Conservation (phyloP, 2,113 vertebrate species). For the Vidua chalybeata region DNA sequence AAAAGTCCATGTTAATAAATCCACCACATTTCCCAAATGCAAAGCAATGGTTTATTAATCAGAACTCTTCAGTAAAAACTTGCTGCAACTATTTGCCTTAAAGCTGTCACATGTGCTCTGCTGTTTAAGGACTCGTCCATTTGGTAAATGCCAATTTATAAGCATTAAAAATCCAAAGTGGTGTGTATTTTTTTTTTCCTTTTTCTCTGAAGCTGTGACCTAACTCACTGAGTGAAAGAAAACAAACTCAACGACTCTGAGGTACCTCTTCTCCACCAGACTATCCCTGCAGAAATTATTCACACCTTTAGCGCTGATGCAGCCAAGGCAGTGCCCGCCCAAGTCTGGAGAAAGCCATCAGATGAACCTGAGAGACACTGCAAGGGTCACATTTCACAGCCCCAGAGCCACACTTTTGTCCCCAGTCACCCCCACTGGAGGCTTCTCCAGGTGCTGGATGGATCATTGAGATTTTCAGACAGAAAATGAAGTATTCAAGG, state of each 20-base stretch:
- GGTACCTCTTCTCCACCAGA: background rate
- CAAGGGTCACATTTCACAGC: background rate
- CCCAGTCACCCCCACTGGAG: background rate
- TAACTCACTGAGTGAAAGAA: background rate
- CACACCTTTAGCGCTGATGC: background rate
- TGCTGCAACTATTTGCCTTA: background rate
- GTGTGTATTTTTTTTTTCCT: background rate
- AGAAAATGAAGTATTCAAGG: background rate
- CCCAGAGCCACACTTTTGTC: background rate
- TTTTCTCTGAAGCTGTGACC: background rate
- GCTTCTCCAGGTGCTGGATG: background rate
- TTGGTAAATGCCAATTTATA: background rate
- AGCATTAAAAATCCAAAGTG: background rate
- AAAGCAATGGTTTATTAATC: background rate
- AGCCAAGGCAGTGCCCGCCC: background rate
- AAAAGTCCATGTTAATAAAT: background rate
- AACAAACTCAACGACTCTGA: background rate
- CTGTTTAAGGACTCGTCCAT: background rate
- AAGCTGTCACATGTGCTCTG: background rate
- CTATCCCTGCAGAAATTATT: background rate
- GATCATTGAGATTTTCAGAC: background rate
- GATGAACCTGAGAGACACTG: no score
- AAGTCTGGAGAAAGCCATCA: background rate
- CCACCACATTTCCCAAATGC: background rate
- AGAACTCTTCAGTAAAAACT: background rate